Evolutionary conservation across 2,888 invertebrate genomes (phyloP), one percentile per base, ranked within the genome.

Genomic region (Shargacucullia verbasci): DNA sequence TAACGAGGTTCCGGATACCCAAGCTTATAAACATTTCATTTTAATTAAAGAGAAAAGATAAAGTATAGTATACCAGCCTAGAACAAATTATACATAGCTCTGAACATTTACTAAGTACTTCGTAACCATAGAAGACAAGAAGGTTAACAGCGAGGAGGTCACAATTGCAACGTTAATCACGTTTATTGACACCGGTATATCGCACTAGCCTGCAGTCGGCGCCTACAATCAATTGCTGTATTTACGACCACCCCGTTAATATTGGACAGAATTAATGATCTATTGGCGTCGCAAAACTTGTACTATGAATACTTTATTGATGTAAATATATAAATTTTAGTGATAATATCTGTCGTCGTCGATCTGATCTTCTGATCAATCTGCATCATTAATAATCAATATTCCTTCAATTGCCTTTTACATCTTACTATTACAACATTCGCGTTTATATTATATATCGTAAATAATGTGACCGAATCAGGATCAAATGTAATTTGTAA

Each of bases 161-260:
- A 63, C 39, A 52, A 70, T 53, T 44, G 35, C 20, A 47, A 34
- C 33, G 37, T 53, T 62, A 70, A 54, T 49, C 70, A 48, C 44
- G 33, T 48, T 47, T 34, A 53, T 54, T 54, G 55, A 47, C 54
- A 45, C 45, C 11, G 29, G 44, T 41, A 40, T 52, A 49, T 40
- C 14, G 27, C 34, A 38, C 33, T 2, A 64, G 13, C 25, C 44
- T 38, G 14, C 45, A 64, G 13, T 29, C 44, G 41, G 14, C 45
- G 61, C 39, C 44, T 67, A 31, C 15, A 35, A 48, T 34, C 34
- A 39, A 45, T 69, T 46, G 29, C 41, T 38, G 34, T 44, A 67
- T 61, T 60, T 38, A 63, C 25, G 37, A 38, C 14, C 7, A 12
- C 37, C 34, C 20, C 14, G n/a, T 40, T 43, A 39, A 20, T 38